Conservation (phyloP, 2,888 invertebrate species). For the Torymus aiolomorphi region DNA sequence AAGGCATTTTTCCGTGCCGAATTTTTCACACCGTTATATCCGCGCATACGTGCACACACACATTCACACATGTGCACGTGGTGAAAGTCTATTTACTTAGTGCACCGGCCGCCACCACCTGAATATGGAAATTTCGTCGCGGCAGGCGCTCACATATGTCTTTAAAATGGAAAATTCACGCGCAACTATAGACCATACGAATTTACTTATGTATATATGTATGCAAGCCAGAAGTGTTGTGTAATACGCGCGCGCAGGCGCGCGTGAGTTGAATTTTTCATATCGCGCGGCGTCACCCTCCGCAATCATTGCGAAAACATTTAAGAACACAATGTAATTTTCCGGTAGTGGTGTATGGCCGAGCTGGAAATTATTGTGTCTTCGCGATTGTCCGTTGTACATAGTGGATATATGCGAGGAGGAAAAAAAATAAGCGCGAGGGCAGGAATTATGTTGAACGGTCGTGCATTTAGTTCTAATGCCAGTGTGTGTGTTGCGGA, state of each 20-base stretch:
- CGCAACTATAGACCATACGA: constrained; percentile 13
- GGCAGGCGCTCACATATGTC: neutral
- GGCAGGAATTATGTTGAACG: neutral
- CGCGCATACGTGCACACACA: neutral
- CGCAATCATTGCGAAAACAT: constrained; percentile 45
- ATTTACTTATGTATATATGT: neutral
- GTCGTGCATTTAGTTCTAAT: constrained; percentile 19
- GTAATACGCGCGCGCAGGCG: constrained; percentile 8
- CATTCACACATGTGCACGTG: neutral
- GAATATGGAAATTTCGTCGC: constrained; percentile 44
- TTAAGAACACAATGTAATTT: constrained; percentile 51
- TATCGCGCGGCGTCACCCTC: constrained; percentile 18
- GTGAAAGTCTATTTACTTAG: constrained; percentile 50
- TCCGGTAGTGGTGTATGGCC: constrained; percentile 33
- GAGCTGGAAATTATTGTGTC: constrained; percentile 11
- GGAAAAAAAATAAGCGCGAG: neutral
- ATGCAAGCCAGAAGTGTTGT: neutral
- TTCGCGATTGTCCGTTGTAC: neutral
- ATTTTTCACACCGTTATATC: constrained; percentile 20
- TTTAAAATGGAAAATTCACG: constrained; percentile 40
- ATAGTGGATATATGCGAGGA: neutral
- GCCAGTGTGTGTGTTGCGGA: neutral
- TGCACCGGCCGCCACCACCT: neutral
- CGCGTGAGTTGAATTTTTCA: constrained; percentile 40
- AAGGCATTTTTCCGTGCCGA: neutral